These are phyloP conservation scores for Phoenicopterus ruber DNA, from an alignment of 2,113 vertebrate genomes.

Conservation along the genomic window DNA sequence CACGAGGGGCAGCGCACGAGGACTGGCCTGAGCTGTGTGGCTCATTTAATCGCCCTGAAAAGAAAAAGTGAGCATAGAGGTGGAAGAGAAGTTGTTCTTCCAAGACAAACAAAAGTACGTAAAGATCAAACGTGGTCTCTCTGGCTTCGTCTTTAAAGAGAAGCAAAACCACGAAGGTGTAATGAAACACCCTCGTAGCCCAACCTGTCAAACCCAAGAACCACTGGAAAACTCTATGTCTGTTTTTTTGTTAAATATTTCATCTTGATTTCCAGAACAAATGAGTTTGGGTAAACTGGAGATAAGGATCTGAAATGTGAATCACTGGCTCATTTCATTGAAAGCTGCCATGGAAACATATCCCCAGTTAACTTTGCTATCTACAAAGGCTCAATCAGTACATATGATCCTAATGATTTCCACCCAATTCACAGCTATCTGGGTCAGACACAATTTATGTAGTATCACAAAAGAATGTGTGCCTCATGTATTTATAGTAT, in stretches of 20 bases:
- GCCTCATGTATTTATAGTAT: neutral
- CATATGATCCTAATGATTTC: slow-evolving; percentile 27
- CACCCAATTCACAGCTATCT: neutral
- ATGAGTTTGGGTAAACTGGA: slow-evolving; percentile 1
- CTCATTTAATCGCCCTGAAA: neutral
- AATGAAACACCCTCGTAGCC: neutral
- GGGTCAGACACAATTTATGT: neutral
- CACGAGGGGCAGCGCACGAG: neutral
- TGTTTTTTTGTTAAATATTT: neutral
- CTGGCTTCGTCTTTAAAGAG: neutral
- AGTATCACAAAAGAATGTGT: neutral
- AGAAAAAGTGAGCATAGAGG: neutral
- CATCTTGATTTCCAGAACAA: neutral
- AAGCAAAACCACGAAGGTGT: neutral
- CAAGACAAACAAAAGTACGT: neutral
- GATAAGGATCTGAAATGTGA: slow-evolving; percentile 4
- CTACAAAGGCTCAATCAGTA: slow-evolving; percentile 24
- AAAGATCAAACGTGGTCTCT: neutral
- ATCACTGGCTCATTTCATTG: neutral
- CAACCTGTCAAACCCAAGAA: neutral
- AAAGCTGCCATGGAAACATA: slow-evolving; percentile 46
- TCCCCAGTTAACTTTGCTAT: neutral
- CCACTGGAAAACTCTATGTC: neutral
- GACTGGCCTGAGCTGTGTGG: neutral
- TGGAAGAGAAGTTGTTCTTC: neutral